Base-by-base conservation (phyloP, 2,113 vertebrate species). In the Odobenus rosmarus region DNA sequence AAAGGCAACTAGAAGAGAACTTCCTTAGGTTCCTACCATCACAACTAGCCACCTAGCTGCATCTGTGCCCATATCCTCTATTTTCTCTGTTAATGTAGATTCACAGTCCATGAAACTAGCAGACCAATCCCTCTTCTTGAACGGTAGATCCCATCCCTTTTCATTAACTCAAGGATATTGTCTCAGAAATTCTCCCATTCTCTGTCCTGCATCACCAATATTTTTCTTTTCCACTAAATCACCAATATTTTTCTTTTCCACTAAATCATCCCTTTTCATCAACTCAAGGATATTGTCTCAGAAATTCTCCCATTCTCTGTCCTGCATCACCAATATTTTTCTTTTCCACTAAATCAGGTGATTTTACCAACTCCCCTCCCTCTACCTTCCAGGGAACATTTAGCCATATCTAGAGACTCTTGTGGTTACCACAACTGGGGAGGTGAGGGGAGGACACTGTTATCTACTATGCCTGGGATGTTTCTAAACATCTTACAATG, bases 31-130 rank as follows among this genome's bases (percentile, higher is more conserved):
- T 59, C 39, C 26, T 61, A 85, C n/a, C 24, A 87, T 23, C n/a
- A 53, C 46, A 62, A 55, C n/a, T 79, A 62, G 36, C 53, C 26
- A 36, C 33, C 12, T 33, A 92, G 31, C 16, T 64, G 33, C 36
- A n/a, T 80, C 61, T 88, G 24, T 88, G 42, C 62, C 14, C 4
- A 55, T 46, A 18, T 24, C 8, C 13, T 64, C 53, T 84, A 82
- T 13, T 88, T 94, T 90, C 87, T 93, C 88, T 84, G 51, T 69
- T 62, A 77, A 83, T 36, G 59, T 77, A 76, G 42, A 91, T 83
- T 67, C 36, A 90, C 10, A 49, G 55, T n/a, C 36, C 80, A 12
- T 61, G 82, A 69, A 82, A 86, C 67, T 26, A 88, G 24, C 77
- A 61, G 14, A 69, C 6, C 39, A 23, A 46, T 57, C 28, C 36